Conservation (phyloP, 1,140 invertebrate genomes). For the Drosophila persimilis region DNA sequence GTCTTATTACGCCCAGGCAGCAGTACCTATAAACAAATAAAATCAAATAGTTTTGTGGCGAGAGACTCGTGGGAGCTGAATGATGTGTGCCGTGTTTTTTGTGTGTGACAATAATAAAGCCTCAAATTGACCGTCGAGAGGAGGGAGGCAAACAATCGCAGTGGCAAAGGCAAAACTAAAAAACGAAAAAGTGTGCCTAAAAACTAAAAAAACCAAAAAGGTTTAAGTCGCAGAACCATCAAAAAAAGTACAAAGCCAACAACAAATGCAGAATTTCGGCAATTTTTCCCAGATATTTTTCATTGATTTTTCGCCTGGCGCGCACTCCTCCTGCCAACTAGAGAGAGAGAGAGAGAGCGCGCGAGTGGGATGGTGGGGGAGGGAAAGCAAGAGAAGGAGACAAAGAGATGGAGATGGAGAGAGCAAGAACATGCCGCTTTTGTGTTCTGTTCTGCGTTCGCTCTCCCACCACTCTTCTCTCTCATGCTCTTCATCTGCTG, state of each 20-base stretch:
- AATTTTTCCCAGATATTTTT: conserved; percentile 77
- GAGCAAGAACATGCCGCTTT: conserved; percentile 48
- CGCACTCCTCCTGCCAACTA: conserved; percentile 45
- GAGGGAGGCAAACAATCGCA: no score
- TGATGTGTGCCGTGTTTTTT: conserved; percentile 6
- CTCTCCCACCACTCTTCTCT: conserved; percentile 46
- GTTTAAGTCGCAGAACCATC: conserved; percentile 3
- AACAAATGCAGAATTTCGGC: conserved; percentile 59
- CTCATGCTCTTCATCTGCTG: conserved; percentile 1
- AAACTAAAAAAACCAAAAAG: not conserved
- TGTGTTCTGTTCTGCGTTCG: conserved; percentile 51
- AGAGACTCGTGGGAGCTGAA: not conserved
- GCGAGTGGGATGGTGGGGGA: not conserved
- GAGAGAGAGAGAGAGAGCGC: conserved; percentile 19
- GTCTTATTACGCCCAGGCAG: no score
- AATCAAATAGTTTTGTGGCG: no score
- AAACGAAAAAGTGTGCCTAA: conserved; percentile 7
- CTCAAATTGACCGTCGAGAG: conserved; percentile 10
- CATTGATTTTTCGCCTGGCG: conserved; percentile 78
- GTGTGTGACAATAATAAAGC: conserved; percentile 35
- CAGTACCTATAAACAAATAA: no score
- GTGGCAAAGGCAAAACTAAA: conserved; percentile 21
- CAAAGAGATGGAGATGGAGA: conserved; percentile 3
- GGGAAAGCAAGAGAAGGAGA: not conserved
- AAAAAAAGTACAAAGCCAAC: conserved; percentile 24